A percentile compares a stretch with the other conserved stretches of the same genome.
phyloP scores from a whole-genome alignment of 2,797 vertebrate species.

The Sternotherus odoratus region DNA sequence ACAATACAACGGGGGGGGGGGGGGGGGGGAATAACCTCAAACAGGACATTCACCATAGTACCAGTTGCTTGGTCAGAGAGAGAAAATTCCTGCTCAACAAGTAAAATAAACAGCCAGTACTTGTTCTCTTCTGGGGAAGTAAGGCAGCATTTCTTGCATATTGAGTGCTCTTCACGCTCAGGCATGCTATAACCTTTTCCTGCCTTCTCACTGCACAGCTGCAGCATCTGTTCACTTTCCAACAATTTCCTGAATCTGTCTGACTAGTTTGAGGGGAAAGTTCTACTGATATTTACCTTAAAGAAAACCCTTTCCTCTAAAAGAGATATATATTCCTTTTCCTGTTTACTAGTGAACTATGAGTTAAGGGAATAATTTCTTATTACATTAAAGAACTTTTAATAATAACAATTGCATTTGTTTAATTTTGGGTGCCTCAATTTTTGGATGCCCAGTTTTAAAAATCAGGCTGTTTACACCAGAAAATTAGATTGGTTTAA shows the following conservation, averaged over 20 bases:
- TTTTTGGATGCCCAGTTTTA: not conserved
- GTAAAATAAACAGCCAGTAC: not conserved
- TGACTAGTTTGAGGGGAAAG: not conserved
- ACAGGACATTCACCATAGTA: not conserved
- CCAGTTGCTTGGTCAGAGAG: not conserved
- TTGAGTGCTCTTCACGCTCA: not conserved
- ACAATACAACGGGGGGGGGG: no score
- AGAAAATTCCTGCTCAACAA: not conserved
- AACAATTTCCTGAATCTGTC: not conserved
- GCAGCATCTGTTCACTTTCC: not conserved
- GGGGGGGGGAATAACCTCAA: no score
- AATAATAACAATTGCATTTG: not conserved
- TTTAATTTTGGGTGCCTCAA: not conserved
- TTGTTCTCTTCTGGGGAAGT: not conserved
- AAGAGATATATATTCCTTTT: not conserved
- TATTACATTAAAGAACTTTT: not conserved
- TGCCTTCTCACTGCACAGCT: not conserved
- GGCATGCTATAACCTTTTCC: not conserved
- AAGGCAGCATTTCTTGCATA: not conserved
- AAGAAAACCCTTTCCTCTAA: not conserved
- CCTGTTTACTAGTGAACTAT: not conserved
- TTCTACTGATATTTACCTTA: not conserved
- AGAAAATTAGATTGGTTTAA: not conserved
- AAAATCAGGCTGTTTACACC: not conserved
- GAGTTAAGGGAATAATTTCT: not conserved